Evolutionary conservation across 1,140 invertebrate genomes (phyloP).

Genomic region (Dinoponera quadriceps): DNA sequence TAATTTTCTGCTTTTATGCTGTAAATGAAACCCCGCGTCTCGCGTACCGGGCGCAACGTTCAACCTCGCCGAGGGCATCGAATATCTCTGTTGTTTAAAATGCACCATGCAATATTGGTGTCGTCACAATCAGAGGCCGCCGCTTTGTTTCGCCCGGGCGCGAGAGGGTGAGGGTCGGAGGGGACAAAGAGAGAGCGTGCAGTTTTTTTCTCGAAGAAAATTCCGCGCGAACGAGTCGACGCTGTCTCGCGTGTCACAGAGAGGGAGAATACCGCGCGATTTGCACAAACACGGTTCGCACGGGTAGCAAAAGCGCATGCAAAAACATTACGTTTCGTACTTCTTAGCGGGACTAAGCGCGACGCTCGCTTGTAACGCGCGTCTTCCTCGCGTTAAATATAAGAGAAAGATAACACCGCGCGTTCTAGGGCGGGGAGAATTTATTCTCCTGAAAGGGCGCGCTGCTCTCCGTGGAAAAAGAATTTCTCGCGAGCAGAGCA

Average conservation of each 20-base stretch:
- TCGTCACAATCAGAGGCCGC: slow-evolving; percentile 28
- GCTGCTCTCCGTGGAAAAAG: too few relatives aligned
- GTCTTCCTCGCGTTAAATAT: slow-evolving; percentile 40
- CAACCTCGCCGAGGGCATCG: slow-evolving; percentile 20
- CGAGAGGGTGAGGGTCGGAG: too few relatives aligned
- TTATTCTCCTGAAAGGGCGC: background rate
- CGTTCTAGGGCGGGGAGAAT: background rate
- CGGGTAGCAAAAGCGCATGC: background rate
- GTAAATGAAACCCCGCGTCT: slow-evolving; percentile 65
- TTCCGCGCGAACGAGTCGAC: slow-evolving; percentile 35
- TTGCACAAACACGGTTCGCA: too few relatives aligned
- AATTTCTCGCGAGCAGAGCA: background rate
- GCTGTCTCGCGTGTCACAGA: slow-evolving; percentile 26
- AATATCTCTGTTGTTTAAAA: slow-evolving; percentile 59
- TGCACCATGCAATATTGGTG: slow-evolving; percentile 40
- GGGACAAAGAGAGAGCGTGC: background rate
- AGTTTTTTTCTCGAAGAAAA: slow-evolving; percentile 8
- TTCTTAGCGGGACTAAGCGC: slow-evolving; percentile 35
- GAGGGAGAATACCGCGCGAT: too few relatives aligned
- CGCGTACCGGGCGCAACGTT: slow-evolving; percentile 9
- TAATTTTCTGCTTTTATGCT: slow-evolving; percentile 63
- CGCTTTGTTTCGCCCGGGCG: slow-evolving; percentile 1
- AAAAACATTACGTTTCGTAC: slow-evolving; percentile 23
- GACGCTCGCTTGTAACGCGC: slow-evolving; percentile 24
- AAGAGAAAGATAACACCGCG: slow-evolving; percentile 30